Evolutionary conservation across 2,888 invertebrate genomes (phyloP), one percentile per base, ranked within the genome.

Genomic region (Lepeophtheirus nordmannii): DNA sequence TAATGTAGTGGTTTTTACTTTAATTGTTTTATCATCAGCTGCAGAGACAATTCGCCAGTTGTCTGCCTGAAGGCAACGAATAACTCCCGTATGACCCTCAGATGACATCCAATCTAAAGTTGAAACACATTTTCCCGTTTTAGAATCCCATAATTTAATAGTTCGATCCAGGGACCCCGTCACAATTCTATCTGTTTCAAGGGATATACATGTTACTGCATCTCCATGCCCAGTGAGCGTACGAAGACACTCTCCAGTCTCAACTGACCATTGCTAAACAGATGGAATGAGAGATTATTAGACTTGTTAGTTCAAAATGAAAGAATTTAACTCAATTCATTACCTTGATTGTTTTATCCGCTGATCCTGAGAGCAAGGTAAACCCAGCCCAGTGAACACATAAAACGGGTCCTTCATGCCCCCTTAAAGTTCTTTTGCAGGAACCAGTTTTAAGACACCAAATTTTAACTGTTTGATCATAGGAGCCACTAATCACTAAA

Each of bases 81-180:
- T 72, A 23, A 71, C 71, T 60, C 71, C 71, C 46, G 78, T 79
- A 71, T 79, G 79, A n/a, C 79, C 79, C 70, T 79, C 79, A 12
- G 78, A 76, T 59, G 75, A 76, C 73, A 77, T 78, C 79, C 79
- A 79, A 71, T 80, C 79, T 23, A 79, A 75, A 38, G 78, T 79
- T 64, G 76, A 75, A 30, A 76, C 70, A 70, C 78, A 78, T 53
- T 74, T 71, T 10, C 77, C 78, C 2, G 74, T 74, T 41, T 72
- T 71, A 22, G 78, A 70, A 68, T 76, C 74, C 79, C 79, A 79
- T 68, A 79, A 75, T 70, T 78, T 78, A 67, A 79, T 76, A 67
- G 77, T 74, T 69, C 77, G 74, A 70, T 79, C 79, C 22, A 79
- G 72, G 12, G 78, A 78, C 12, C 79, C 79, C 66, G 77, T 76